A percentile compares a stretch with the other conserved stretches of the same genome.
These are phyloP conservation scores for Neotragus moschatus DNA, from an alignment of 2,113 vertebrate genomes.

Conservation along the genomic window DNA sequence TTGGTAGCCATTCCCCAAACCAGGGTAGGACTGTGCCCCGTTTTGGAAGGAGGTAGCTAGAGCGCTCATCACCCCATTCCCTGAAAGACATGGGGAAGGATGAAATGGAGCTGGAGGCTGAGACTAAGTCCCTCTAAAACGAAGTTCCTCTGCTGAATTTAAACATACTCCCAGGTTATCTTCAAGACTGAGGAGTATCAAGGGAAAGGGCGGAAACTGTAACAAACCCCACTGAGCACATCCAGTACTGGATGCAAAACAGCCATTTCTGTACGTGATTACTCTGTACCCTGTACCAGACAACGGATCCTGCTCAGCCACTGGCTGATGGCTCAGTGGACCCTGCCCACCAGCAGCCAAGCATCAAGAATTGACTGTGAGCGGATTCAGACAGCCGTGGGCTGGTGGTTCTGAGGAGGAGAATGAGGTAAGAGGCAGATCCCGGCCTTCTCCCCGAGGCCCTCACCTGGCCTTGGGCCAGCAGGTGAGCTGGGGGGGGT, in stretches of 20 bases:
- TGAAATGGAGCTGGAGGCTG: not conserved
- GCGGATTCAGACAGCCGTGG: not conserved
- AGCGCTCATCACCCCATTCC: not conserved
- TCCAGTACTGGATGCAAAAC: not conserved
- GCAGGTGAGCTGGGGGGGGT: not conserved
- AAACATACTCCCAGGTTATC: not conserved
- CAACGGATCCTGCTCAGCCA: not conserved
- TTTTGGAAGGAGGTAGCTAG: not conserved
- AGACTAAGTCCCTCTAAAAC: not conserved
- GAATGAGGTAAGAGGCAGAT: not conserved
- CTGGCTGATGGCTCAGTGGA: not conserved
- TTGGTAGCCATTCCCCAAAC: not conserved
- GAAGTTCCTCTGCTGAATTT: not conserved
- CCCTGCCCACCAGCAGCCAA: not conserved
- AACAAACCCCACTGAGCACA: not conserved
- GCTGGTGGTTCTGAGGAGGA: not conserved
- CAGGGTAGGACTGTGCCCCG: not conserved
- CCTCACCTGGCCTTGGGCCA: not conserved
- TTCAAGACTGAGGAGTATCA: not conserved
- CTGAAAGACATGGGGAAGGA: not conserved
- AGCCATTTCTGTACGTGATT: not conserved
- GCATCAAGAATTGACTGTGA: not conserved
- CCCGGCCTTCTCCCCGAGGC: not conserved
- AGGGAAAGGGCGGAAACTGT: not conserved
- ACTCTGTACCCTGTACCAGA: not conserved